These are phyloP conservation scores for Ectemnius cavifrons DNA, from an alignment of 2,888 invertebrate species.

Conservation along the genomic window DNA sequence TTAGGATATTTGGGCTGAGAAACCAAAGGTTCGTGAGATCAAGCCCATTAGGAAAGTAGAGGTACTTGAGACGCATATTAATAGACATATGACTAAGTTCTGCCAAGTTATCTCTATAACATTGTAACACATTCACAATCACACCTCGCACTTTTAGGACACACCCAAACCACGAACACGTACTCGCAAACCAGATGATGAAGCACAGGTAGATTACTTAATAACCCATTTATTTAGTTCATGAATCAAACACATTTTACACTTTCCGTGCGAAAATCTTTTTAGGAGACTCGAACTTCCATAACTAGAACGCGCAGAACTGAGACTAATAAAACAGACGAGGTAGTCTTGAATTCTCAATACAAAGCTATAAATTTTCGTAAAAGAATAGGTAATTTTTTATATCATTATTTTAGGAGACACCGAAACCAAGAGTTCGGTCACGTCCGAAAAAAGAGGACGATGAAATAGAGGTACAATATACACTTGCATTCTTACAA, in stretches of 20 bases:
- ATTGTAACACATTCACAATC: constrained; percentile 4
- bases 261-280: background rate
- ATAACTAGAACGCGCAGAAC: constrained; percentile 19
- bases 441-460: constrained; percentile 13
- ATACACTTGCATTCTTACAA: background rate
- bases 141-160: constrained; percentile 30
- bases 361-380: too few species aligned
- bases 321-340: background rate
- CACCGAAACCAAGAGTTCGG: background rate
- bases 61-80: constrained; percentile 28
- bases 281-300: constrained; percentile 25
- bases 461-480: constrained; percentile 29
- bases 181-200: constrained; percentile 21
- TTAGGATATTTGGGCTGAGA: constrained; percentile 50
- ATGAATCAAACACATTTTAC: background rate
- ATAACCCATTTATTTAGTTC: background rate
- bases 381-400: too few species aligned
- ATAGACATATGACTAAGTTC: background rate
- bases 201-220: constrained; percentile 34
- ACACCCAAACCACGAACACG: constrained; percentile 8
- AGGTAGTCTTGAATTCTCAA: constrained; percentile 13
- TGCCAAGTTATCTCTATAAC: background rate
- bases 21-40: constrained; percentile 32
- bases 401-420: constrained; percentile 32
- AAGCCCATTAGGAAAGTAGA: constrained; percentile 34